These are phyloP conservation scores for Cerceris rybyensis DNA, from an alignment of 2,888 invertebrate genomes.

Conservation along the genomic window DNA sequence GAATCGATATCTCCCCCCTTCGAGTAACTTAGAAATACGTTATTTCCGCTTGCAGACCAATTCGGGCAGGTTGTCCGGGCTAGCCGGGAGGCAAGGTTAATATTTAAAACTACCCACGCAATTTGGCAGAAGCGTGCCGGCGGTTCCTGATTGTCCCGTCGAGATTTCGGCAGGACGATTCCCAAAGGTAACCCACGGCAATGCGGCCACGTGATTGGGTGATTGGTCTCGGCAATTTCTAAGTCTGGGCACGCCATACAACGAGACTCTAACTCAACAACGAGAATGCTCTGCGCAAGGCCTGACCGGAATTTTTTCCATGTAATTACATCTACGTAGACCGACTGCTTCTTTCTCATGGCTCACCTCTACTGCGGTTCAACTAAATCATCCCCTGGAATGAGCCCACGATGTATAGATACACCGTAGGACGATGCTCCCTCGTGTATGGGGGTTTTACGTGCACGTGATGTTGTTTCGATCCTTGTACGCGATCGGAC, in stretches of 20 bases:
- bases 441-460: conserved; percentile 20
- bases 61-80: conserved; percentile 9
- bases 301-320: conserved; percentile 78
- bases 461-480: conserved; percentile 28
- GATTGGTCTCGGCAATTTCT: conserved; percentile 69
- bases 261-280: conserved; percentile 74
- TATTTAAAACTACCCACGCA: conserved; percentile 65
- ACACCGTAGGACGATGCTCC: conserved; percentile 17
- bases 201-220: conserved; percentile 68
- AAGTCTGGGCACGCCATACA: conserved; percentile 74
- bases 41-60: conserved; percentile 35
- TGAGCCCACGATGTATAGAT: conserved; percentile 36
- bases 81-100: conserved; percentile 40
- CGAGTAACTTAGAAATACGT: conserved; percentile 22
- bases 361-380: conserved; percentile 44
- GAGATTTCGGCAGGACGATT: conserved; percentile 62
- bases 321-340: conserved; percentile 74
- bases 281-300: conserved; percentile 62
- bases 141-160: conserved; percentile 65
- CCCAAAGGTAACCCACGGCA: conserved; percentile 44
- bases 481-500: neutral
- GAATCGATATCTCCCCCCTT: conserved; percentile 5
- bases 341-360: conserved; percentile 15
- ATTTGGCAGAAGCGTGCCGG: conserved; percentile 61
- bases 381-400: conserved; percentile 70